phyloP scores from a whole-genome alignment of 2,797 vertebrate species.

The Holocentrus rufus region DNA sequence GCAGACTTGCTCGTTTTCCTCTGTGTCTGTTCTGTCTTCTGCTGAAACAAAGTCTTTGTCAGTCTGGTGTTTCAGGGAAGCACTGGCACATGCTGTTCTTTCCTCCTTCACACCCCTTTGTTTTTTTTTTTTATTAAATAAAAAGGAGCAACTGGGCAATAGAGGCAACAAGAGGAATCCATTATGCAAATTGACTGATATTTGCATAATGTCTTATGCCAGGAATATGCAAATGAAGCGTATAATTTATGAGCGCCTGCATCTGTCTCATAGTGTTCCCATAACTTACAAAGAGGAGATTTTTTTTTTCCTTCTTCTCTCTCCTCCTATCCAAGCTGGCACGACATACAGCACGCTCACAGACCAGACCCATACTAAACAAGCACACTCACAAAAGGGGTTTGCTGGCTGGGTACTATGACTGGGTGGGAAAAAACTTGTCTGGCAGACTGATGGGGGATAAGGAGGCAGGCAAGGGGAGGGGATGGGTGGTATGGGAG shows the following conservation, averaged over 20 bases:
- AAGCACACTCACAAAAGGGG: slow-evolving; percentile 75
- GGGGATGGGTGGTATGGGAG: slow-evolving; percentile 64
- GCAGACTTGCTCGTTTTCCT: not conserved
- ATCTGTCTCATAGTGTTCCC: slow-evolving; percentile 92
- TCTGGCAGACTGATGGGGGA: slow-evolving; percentile 71
- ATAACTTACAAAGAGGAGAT: slow-evolving; percentile 90
- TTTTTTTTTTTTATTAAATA: slow-evolving; percentile 81
- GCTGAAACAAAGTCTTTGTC: not conserved
- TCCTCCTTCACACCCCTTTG: slow-evolving; percentile 57
- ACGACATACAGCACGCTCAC: slow-evolving; percentile 66
- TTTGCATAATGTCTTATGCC: slow-evolving; percentile 99
- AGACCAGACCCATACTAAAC: slow-evolving; percentile 74
- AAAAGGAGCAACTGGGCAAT: slow-evolving; percentile 87
- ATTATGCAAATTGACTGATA: slow-evolving; percentile 92
- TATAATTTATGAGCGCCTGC: slow-evolving; percentile 97
- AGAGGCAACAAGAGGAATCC: slow-evolving; percentile 94
- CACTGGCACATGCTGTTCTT: slow-evolving; percentile 36
- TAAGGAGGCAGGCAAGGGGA: slow-evolving; percentile 68
- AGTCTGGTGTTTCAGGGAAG: slow-evolving; percentile 18
- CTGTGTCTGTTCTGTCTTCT: not conserved
- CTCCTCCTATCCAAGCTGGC: slow-evolving; percentile 78
- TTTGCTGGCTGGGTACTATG: slow-evolving; percentile 72
- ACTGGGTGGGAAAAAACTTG: slow-evolving; percentile 79
- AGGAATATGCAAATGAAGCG: slow-evolving; percentile 94
- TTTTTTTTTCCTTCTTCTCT: slow-evolving; percentile 69